phyloP scores from a whole-genome alignment of 1,140 invertebrate species.

The Euborellia annulipes region DNA sequence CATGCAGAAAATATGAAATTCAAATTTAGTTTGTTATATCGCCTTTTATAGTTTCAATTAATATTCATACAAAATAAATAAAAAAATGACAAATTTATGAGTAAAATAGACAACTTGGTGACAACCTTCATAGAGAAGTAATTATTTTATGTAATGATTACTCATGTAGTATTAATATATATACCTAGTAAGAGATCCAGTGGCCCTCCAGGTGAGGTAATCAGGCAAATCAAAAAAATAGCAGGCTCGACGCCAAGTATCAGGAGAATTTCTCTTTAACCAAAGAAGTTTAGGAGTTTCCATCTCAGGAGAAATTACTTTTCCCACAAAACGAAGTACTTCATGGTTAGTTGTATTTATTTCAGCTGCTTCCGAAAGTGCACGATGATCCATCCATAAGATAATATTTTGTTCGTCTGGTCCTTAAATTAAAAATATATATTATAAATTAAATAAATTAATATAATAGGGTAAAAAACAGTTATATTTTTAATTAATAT shows the following conservation, averaged over 20 bases:
- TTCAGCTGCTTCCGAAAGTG: slow-evolving; percentile 56
- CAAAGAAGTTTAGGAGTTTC: slow-evolving; percentile 89
- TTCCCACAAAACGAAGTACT: slow-evolving; percentile 74
- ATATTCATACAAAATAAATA: not conserved
- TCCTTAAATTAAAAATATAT: too few relatives aligned
- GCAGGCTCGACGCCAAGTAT: slow-evolving; percentile 48
- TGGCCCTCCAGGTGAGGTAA: slow-evolving; percentile 85
- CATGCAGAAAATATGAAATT: too few relatives aligned
- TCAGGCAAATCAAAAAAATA: slow-evolving; percentile 87
- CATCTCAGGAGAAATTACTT: slow-evolving; percentile 88
- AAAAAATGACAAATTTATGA: slow-evolving; percentile 1
- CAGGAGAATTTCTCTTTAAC: slow-evolving; percentile 62
- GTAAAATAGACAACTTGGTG: not conserved
- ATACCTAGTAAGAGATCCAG: slow-evolving; percentile 50
- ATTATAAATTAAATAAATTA: too few relatives aligned
- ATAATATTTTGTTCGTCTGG: slow-evolving; percentile 68
- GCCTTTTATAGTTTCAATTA: too few relatives aligned
- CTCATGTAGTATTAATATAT: not conserved
- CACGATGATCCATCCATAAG: slow-evolving; percentile 95
- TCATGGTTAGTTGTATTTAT: slow-evolving; percentile 66
- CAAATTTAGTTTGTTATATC: too few relatives aligned
- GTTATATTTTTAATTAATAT: too few relatives aligned
- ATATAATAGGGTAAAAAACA: too few relatives aligned
- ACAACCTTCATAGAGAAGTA: not conserved
- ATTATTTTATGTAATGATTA: too few relatives aligned